Base-by-base conservation (phyloP, 1,140 invertebrate species). In the Bombus terrestris region DNA sequence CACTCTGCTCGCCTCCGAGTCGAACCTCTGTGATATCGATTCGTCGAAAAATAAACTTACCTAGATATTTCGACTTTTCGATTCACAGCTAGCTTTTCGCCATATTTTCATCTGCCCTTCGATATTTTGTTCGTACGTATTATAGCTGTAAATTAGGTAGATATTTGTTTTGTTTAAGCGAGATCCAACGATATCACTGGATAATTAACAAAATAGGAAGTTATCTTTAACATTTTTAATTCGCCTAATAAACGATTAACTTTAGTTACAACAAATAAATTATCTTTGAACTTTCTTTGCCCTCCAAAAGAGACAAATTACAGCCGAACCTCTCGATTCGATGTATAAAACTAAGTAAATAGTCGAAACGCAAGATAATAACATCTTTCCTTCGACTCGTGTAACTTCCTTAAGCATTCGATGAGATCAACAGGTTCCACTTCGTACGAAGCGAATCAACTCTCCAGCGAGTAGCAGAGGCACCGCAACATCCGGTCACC, bases 341-440 rank as follows among this genome's bases (percentile, higher is more conserved):
- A 12, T 12, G 12, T n/a, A 22, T 6, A 35, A 66, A 66, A 66
- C 32, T 15, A 66, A 22, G 32, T 12, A 35, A 35, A 35, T 5
- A 35, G 2, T 2, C 15, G 15, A 35, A 66, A 64, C 5, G 5
- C 35, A 64, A 32, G 32, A 32, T n/a, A 64, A 64, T 62, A 62
- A 62, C 2, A 64, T 64, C n/a, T 2, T 32, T 43, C 53, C 28
- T n/a, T 15, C 28, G 5, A 22, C 1, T 25, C 22, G n/a, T 32
- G 25, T 47, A 43, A 71, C 57, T 72, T 73, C 62, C 64, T 76
- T 32, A 32, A 71, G 32, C 6, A 9, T 59, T 32, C 62, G 76
- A 87, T 81, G 47, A 43, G 76, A 79, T 84, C 83, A 84, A 84
- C 83, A 84, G 83, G 83, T 84, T 35, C 32, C 43, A n/a, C 10